A percentile compares a stretch with the other conserved stretches of the same genome.
Conservation (phyloP, 2,797 vertebrate species). For the Gymnoscopelus microlampas region DNA sequence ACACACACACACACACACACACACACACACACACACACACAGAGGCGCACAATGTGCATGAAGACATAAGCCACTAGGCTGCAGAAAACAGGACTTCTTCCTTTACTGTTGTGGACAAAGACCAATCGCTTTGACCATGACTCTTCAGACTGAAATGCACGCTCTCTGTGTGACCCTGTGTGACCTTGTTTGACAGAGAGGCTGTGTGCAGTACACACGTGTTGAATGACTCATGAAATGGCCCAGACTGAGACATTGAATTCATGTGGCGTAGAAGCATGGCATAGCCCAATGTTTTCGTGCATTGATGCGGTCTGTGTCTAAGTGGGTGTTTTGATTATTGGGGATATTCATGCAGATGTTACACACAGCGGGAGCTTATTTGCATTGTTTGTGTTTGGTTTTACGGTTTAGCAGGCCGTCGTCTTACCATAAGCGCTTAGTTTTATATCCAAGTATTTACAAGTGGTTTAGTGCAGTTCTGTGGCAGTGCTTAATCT, state of each 20-base stretch:
- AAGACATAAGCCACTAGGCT: not conserved
- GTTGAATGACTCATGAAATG: conserved; percentile 27
- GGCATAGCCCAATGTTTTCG: no score
- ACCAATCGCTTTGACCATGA: not conserved
- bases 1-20: conserved; percentile 4
- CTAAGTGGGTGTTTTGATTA: conserved; percentile 39
- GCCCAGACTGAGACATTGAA: conserved; percentile 25
- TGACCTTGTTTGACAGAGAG: conserved; percentile 32
- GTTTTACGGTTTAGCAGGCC: conserved; percentile 38
- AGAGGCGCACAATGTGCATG: not conserved
- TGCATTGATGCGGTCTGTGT: conserved; percentile 21
- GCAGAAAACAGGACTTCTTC: not conserved
- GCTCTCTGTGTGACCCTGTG: conserved; percentile 21
- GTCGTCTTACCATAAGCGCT: conserved; percentile 48
- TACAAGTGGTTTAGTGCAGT: conserved; percentile 47
- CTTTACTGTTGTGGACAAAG: not conserved
- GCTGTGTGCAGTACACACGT: not conserved
- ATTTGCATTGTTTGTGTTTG: conserved; percentile 27
- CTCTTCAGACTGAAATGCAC: conserved; percentile 7
- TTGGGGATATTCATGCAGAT: conserved; percentile 25
- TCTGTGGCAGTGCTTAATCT: conserved; percentile 62
- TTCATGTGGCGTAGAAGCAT: conserved; percentile 25
- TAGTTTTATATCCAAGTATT: conserved; percentile 50
- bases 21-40: not conserved
- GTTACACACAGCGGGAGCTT: conserved; percentile 18